phyloP scores from a whole-genome alignment of 1,140 invertebrate genomes.

The Pogonognathellus flavescens region DNA sequence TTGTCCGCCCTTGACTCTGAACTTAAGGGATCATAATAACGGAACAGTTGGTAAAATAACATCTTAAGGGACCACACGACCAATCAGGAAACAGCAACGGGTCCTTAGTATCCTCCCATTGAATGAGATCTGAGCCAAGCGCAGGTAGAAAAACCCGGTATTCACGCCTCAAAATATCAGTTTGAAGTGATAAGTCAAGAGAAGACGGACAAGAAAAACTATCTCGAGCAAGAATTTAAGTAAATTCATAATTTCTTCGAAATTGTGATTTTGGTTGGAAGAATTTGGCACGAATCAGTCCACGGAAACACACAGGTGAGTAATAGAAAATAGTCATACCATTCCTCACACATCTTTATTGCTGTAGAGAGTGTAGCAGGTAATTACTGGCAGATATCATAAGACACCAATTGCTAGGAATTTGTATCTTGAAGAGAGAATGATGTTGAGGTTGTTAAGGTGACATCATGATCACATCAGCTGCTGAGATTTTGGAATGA shows the following conservation, averaged over 20 bases:
- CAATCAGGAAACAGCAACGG: neutral
- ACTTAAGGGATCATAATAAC: slow-evolving; percentile 30
- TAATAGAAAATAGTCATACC: no score
- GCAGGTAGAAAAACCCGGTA: slow-evolving; percentile 58
- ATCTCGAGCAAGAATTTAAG: neutral
- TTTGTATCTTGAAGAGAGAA: neutral
- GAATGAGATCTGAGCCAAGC: neutral
- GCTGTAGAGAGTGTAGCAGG: no score
- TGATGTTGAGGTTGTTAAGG: neutral
- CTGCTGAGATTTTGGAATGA: no score
- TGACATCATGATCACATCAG: slow-evolving; percentile 26
- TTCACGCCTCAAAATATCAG: slow-evolving; percentile 52
- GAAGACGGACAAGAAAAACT: slow-evolving; percentile 6
- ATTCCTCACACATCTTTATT: no score
- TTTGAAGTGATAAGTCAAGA: neutral
- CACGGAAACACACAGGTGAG: no score
- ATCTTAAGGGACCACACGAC: neutral
- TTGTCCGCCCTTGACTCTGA: slow-evolving; percentile 60
- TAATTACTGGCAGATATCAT: no score
- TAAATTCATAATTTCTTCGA: neutral
- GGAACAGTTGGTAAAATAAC: no score
- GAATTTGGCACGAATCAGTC: neutral
- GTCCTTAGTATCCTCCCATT: slow-evolving; percentile 11
- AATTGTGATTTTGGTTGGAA: slow-evolving; percentile 18
- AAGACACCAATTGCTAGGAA: no score